phyloP scores from a whole-genome alignment of 1,140 invertebrate genomes.

The Hypothenemus hampei region DNA sequence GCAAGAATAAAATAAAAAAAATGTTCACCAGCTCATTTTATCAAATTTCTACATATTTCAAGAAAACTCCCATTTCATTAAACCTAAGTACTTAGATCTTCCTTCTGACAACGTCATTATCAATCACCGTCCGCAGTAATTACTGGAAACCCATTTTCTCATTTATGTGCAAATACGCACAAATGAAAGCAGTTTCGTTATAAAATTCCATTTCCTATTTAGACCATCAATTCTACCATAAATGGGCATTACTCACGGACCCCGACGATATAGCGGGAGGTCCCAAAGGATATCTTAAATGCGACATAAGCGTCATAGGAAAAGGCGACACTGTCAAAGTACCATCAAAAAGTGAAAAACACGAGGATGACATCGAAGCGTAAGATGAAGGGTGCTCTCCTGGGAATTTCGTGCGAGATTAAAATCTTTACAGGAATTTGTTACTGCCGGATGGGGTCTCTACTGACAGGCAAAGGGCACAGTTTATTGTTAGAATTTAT shows the following conservation, averaged over 20 bases:
- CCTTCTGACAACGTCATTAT: too few species aligned
- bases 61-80: too few species aligned
- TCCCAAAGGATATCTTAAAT: slow-evolving; percentile 85
- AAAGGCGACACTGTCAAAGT: slow-evolving; percentile 82
- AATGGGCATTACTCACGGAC: slow-evolving; percentile 85
- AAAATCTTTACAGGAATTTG: slow-evolving; percentile 56
- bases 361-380: slow-evolving; percentile 90
- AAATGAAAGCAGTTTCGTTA: too few species aligned
- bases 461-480: slow-evolving; percentile 75
- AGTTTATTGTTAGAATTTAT: slow-evolving; percentile 76
- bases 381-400: slow-evolving; percentile 45
- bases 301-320: slow-evolving; percentile 84
- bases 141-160: too few species aligned
- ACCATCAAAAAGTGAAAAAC: slow-evolving; percentile 80
- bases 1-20: too few species aligned
- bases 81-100: too few species aligned
- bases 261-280: slow-evolving; percentile 80
- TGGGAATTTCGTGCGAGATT: background rate
- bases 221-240: slow-evolving; percentile 91
- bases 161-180: too few species aligned
- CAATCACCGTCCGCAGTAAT: too few species aligned
- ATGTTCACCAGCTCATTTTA: too few species aligned
- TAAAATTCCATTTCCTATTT: slow-evolving; percentile 12
- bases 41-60: too few species aligned
- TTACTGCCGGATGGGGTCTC: slow-evolving; percentile 81